Percentiles rank a stretch among this genome's conserved stretches.
These are phyloP conservation scores for Drosophila falleni DNA, from an alignment of 2,888 invertebrate genomes.

Conservation along the genomic window DNA sequence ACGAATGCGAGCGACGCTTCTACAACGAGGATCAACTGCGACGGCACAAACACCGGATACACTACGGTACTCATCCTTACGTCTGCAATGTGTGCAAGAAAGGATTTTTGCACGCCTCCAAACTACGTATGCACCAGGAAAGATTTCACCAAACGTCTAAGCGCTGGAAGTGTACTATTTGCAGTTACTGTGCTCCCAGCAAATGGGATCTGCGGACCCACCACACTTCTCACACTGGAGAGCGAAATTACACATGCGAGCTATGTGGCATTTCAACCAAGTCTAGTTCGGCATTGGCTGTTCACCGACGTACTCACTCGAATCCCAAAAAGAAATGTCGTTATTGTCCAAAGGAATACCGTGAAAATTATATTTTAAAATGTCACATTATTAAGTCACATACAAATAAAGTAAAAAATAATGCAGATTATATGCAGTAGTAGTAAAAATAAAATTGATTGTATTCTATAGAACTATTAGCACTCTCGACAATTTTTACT, in stretches of 20 bases:
- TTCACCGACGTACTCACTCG: conserved; percentile 53
- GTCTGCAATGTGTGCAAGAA: conserved; percentile 38
- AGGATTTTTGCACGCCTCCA: conserved; percentile 34
- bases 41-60: conserved; percentile 42
- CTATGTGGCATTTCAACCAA: conserved; percentile 50
- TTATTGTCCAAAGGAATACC: conserved; percentile 41
- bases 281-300: conserved; percentile 46
- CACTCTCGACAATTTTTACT: too few species aligned
- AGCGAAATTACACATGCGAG: conserved; percentile 54
- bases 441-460: too few species aligned
- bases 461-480: too few species aligned
- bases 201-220: conserved; percentile 55
- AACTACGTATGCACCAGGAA: conserved; percentile 36
- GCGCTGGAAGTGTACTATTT: conserved; percentile 42
- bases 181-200: conserved; percentile 47
- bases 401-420: background rate
- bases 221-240: conserved; percentile 34
- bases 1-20: conserved; percentile 42
- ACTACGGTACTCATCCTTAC: conserved; percentile 39
- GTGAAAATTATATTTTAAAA: conserved; percentile 51
- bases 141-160: conserved; percentile 33
- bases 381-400: conserved; percentile 51
- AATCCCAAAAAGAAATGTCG: conserved; percentile 25
- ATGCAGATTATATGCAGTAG: background rate
- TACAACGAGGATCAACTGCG: conserved; percentile 37